These are phyloP conservation scores for Sarcophaga caerulescens DNA, from an alignment of 2,888 invertebrate species.

Conservation along the genomic window DNA sequence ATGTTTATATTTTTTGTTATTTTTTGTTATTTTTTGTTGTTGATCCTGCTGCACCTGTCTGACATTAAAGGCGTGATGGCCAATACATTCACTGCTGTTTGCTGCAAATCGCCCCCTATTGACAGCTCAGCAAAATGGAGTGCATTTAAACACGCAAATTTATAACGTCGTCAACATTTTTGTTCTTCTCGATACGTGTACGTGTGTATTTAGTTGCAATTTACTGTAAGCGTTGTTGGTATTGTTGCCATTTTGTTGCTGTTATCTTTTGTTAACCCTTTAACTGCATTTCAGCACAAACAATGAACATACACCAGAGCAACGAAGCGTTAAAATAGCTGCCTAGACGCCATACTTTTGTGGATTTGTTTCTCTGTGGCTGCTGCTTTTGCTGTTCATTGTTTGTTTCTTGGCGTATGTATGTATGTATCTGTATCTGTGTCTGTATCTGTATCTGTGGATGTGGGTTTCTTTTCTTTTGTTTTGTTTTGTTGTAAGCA, in stretches of 20 bases:
- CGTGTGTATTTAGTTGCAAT: background rate
- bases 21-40: background rate
- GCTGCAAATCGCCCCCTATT: constrained; percentile 62
- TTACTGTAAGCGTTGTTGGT: constrained; percentile 4
- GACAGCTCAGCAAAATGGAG: constrained; percentile 67
- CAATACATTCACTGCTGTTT: constrained; percentile 15
- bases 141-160: constrained; percentile 64
- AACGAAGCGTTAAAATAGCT: constrained; percentile 60
- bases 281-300: constrained; percentile 52
- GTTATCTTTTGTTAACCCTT: constrained; percentile 59
- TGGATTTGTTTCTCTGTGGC: constrained; percentile 24
- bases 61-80: constrained; percentile 47
- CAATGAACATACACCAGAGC: constrained; percentile 44
- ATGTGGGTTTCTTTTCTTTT: background rate
- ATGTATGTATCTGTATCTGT: background rate
- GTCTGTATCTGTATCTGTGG: background rate
- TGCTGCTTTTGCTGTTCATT: constrained; percentile 36
- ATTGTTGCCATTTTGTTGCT: constrained; percentile 19
- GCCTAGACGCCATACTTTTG: constrained; percentile 54
- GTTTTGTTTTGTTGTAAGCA: constrained; percentile 29
- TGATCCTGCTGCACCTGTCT: constrained; percentile 47
- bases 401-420: constrained; percentile 11
- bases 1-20: constrained; percentile 6
- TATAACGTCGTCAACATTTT: constrained; percentile 16
- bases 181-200: background rate